These are phyloP conservation scores for Rhagoletis zephyria DNA, from an alignment of 1,140 invertebrate genomes.

Conservation along the genomic window DNA sequence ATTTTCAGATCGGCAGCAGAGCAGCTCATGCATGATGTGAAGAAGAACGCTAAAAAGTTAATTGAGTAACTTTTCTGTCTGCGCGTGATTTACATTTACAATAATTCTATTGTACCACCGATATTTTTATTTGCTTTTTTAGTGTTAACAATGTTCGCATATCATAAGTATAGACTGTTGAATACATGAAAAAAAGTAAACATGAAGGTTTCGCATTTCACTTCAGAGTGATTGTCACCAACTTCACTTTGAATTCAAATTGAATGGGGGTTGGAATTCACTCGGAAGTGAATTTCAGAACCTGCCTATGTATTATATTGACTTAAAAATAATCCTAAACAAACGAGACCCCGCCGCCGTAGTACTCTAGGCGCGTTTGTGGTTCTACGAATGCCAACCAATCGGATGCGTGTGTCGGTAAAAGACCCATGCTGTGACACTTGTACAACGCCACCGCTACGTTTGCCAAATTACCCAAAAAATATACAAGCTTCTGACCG, in stretches of 20 bases:
- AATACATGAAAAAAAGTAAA: background rate
- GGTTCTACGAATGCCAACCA: slow-evolving; percentile 98
- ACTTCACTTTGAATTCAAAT: too few relatives aligned
- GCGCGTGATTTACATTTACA: background rate
- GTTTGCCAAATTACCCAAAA: slow-evolving; percentile 95
- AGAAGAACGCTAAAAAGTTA: slow-evolving; percentile 67
- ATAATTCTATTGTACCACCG: background rate
- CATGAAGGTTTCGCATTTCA: too few relatives aligned
- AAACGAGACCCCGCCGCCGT: slow-evolving; percentile 87
- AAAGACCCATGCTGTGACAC: slow-evolving; percentile 97
- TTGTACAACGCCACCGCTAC: slow-evolving; percentile 96
- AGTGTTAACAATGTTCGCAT: background rate
- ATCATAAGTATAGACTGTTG: background rate
- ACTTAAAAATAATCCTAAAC: slow-evolving; percentile 60
- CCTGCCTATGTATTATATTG: too few relatives aligned
- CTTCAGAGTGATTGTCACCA: too few relatives aligned
- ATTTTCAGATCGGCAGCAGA: slow-evolving; percentile 63
- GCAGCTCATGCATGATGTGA: slow-evolving; percentile 66
- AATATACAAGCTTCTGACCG: slow-evolving; percentile 94
- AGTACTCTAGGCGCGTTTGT: slow-evolving; percentile 88
- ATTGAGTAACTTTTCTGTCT: slow-evolving; percentile 60
- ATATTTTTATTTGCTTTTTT: background rate
- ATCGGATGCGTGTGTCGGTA: slow-evolving; percentile 97
- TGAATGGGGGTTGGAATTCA: too few relatives aligned
- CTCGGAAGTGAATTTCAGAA: too few relatives aligned